These are phyloP conservation scores for Erpornis zantholeuca DNA, from an alignment of 2,113 vertebrate species.

Conservation along the genomic window DNA sequence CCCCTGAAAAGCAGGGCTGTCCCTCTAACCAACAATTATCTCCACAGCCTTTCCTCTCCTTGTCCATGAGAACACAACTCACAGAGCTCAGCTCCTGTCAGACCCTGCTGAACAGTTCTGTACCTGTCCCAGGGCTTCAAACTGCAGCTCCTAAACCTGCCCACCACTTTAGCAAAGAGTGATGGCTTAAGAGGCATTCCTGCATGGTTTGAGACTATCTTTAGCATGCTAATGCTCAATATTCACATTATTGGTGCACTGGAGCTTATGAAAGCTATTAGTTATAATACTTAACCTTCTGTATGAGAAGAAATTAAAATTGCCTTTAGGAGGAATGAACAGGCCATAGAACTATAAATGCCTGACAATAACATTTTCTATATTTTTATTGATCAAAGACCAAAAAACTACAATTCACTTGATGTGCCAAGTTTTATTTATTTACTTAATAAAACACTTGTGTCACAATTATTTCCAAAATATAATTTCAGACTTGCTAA, in stretches of 20 bases:
- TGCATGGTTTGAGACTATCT: not conserved
- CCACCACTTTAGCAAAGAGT: not conserved
- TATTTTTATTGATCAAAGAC: not conserved
- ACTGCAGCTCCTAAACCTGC: not conserved
- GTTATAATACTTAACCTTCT: not conserved
- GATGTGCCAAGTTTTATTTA: not conserved
- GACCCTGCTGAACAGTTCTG: not conserved
- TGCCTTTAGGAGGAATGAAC: not conserved
- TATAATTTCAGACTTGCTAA: not conserved
- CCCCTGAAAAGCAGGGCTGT: too few species aligned
- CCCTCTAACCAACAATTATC: too few species aligned
- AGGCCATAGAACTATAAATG: not conserved
- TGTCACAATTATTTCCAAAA: not conserved
- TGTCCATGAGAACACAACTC: rapidly evolving
- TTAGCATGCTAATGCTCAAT: not conserved
- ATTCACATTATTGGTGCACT: not conserved
- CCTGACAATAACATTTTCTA: not conserved
- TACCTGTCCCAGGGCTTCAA: not conserved
- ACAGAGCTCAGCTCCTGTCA: not conserved
- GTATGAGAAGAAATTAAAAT: not conserved
- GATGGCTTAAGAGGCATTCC: not conserved
- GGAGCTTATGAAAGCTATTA: not conserved
- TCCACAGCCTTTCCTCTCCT: not conserved
- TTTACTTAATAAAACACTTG: not conserved
- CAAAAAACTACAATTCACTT: not conserved